Evolutionary conservation across 2,113 vertebrate species (phyloP), one percentile per base, ranked within the genome.

Genomic region (Scolopax mira): DNA sequence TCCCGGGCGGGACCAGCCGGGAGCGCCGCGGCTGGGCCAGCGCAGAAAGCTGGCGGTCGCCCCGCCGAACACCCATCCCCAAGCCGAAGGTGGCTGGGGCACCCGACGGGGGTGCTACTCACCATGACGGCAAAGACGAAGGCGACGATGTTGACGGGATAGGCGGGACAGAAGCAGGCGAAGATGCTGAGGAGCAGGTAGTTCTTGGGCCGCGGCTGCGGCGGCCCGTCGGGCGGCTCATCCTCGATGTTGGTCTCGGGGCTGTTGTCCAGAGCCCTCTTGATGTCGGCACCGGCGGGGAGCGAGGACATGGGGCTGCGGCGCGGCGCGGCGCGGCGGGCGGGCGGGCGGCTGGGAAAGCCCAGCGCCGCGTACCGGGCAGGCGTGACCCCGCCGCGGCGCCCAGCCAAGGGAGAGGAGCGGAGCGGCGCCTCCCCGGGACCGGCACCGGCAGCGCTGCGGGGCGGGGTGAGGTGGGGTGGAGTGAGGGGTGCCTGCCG

Each of bases 121-220:
- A 99, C 98, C 98, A 99, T 97, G 88, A 99, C 89, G 60, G 98
- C 98, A 91, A 98, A 99, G 72, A 98, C 98, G 93, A 99, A 98
- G 30, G 98, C 98, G 91, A 99, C 98, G 60, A 99, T 99, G 91
- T 99, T 99, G 96, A 99, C 44, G 92, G 98, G 98, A 97, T 98
- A 98, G 22, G 98, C 98, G 8, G 98, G 98, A 81, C 98, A 99
- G 93, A 99, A 99, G 66, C 98, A 99, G 57, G 99, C 77, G 95
- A 99, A 91, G 93, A 99, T 98, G 96, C 98, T 97, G 93, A 99
- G 98, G 79, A 98, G 96, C 95, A 99, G 96, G 97, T 98, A 98
- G 96, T 88, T 98, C 92, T 94, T 96, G 88, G 98, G 97, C 67
- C 91, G 97, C 48, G 96, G 97, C 84, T 94, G 97, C 46, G 94